Base-by-base conservation (phyloP, 1,140 invertebrate genomes). In the Helicoverpa armigera region DNA sequence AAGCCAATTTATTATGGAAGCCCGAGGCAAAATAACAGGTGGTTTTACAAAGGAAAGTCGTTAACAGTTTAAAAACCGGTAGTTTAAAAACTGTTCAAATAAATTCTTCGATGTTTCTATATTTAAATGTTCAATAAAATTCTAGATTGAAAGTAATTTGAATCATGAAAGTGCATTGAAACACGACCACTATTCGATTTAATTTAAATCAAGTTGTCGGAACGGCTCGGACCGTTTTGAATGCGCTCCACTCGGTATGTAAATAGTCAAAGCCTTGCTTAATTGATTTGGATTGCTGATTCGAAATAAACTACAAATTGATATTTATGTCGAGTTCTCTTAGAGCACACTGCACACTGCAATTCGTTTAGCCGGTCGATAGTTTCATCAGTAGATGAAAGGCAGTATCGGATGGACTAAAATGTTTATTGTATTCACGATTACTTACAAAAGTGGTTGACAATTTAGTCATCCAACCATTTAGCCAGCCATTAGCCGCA, bases 121-220 rank as follows among this genome's bases (percentile, higher is more conserved):
- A 53, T 70, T 70, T 29, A 18, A 53, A 14, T 53, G 4, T 23
- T 70, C 48, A 70, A 11, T 18, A 69, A 70, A 70, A 70, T 12
- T 53, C 53, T 13, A 53, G 2, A 53, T 3, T 1, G 13, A 53
- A 53, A 23, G 18, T 54, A 18, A 51, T 70, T 70, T 54, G 29
- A 70, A 29, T 31, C 16, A 51, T 29, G 50, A 14, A 70, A 23
- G 1, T 23, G 12, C 3, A 43, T 14, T 29, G 16, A 29, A n/a
- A 5, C 7, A 50, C 18, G 50, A 70, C 23, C 14, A 9, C 50
- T 70, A 23, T 54, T 70, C 67, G 67, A 70, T 70, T 70, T 70
- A 70, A 70, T 29, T 67, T 67, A 50, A n/a, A 67, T 50, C 43
- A 67, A 67, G n/a, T 35, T 18, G 35, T 48, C 23, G 35, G 16